phyloP scores from a whole-genome alignment of 2,888 invertebrate genomes.

The Sussaba pulchella region DNA sequence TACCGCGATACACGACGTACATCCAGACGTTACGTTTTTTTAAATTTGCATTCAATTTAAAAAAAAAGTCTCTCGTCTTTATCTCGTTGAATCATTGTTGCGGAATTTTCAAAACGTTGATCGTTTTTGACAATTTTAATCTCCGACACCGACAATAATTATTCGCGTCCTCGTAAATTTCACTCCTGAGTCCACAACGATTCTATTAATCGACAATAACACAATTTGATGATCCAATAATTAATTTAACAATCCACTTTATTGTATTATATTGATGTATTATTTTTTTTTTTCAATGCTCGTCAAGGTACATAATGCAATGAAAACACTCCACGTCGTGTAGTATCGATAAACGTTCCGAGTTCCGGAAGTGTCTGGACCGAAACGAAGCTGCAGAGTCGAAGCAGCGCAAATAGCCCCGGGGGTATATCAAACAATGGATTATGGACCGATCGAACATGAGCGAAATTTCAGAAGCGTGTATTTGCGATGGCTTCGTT shows the following conservation, averaged over 20 bases:
- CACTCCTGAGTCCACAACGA: background rate
- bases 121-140: background rate
- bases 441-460: slow-evolving; percentile 32
- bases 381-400: slow-evolving; percentile 47
- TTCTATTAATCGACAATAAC: background rate
- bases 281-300: background rate
- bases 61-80: background rate
- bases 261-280: background rate
- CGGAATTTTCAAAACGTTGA: background rate
- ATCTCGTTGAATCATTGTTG: background rate
- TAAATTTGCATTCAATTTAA: slow-evolving; percentile 27
- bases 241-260: background rate
- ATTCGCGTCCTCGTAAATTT: background rate
- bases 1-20: background rate
- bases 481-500: background rate
- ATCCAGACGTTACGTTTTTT: background rate
- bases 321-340: background rate
- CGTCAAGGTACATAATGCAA: background rate
- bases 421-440: slow-evolving; percentile 45
- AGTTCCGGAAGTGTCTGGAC: slow-evolving; percentile 54
- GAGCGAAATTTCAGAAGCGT: slow-evolving; percentile 14
- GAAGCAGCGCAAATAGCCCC: slow-evolving; percentile 59
- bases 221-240: background rate
- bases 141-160: background rate
- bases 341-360: slow-evolving; percentile 2